Evolutionary conservation across 2,888 invertebrate genomes (phyloP), one percentile per base, ranked within the genome.

Genomic region (Eumerus sabulonum): DNA sequence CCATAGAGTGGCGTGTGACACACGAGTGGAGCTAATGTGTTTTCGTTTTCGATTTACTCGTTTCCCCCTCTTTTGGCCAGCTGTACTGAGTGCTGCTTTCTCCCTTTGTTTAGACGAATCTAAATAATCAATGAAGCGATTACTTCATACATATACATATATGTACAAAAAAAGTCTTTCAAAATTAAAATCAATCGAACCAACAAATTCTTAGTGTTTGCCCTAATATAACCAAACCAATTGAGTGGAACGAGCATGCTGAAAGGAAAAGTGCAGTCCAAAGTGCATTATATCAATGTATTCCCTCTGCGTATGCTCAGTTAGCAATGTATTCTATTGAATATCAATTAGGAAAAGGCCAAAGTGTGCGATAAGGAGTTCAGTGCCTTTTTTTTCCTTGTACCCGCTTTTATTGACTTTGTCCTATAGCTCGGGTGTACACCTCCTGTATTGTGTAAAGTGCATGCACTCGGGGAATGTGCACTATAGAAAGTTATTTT

Each of bases 341-440:
- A 51, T 70, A 70, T 74, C 64, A 68, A 74, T 74, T 74, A 70
- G 54, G 53, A 47, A 63, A 68, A 59, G 47, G 38, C 68, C 68
- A 54, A 74, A 70, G 60, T 59, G 71, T 56, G 42, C 59, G 63
- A 74, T 74, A 74, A 74, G 74, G 42, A 79, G 79, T 79, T 74
- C 74, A 70, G 74, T 79, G 79, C 12, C 68, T 68, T 54, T 19
- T 35, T 14, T 4, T 16, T 13, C 40, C 45, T 48, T 38, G 40
- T 11, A n/a, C n/a, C n/a, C n/a, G n/a, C n/a, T 27, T 27, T 27
- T 27, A 27, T 27, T 27, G 19, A 66, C 45, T 59, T 47, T 70
- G 57, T 74, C 45, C 42, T 51, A 53, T 45, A 17, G 16, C 53
- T 27, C 16, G 27, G 57, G 56, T 47, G 13, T 57, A 4, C 51